These are phyloP conservation scores for Eumeta japonica DNA, from an alignment of 1,140 invertebrate genomes.

Conservation along the genomic window DNA sequence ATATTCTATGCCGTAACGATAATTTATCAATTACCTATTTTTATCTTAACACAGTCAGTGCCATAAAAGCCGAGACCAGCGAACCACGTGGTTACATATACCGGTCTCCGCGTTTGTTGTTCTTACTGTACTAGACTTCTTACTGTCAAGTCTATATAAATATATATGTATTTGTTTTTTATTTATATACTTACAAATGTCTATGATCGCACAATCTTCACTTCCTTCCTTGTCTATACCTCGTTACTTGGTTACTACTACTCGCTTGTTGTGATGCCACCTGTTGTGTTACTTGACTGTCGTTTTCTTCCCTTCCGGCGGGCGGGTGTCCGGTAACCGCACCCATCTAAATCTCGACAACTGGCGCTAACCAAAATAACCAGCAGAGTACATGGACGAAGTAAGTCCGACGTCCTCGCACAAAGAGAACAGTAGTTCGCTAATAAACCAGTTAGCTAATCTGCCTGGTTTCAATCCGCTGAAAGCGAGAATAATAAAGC, in stretches of 20 bases:
- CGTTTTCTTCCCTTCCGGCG: constrained; percentile 54
- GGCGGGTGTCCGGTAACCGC: constrained; percentile 45
- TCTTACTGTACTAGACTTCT: not conserved
- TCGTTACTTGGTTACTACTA: too few species aligned
- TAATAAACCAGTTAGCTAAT: constrained; percentile 66
- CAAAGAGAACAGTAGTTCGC: constrained; percentile 63
- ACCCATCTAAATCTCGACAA: constrained; percentile 40
- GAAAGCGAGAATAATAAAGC: constrained; percentile 65
- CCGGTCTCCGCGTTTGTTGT: too few species aligned
- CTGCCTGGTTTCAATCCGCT: constrained; percentile 64
- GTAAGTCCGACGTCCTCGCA: constrained; percentile 57
- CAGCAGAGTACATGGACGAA: constrained; percentile 54
- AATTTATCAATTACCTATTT: too few species aligned
- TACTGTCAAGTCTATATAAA: not conserved
- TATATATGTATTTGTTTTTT: not conserved
- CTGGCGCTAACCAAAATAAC: constrained; percentile 33
- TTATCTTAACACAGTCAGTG: too few species aligned
- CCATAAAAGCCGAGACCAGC: too few species aligned
- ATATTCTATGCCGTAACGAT: too few species aligned
- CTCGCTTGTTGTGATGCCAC: too few species aligned
- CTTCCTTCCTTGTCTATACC: not conserved
- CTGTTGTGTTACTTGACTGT: constrained; percentile 53
- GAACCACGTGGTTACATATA: too few species aligned
- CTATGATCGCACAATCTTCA: not conserved
- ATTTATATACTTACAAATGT: not conserved